Conservation (phyloP, 2,888 invertebrate species). For the Parasteatoda lunata region DNA sequence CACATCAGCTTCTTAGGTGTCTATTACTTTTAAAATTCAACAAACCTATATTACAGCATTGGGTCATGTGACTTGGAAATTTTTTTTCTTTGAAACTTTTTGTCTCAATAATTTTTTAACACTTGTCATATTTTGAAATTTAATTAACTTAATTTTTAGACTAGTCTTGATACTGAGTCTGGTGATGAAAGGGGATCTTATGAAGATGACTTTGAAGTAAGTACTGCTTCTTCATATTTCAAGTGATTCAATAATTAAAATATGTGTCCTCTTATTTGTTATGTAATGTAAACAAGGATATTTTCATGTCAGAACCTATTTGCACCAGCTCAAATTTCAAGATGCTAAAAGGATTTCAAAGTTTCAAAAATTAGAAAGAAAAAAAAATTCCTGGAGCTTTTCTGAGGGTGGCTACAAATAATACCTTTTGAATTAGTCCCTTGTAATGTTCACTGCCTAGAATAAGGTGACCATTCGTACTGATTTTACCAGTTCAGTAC, state of each 20-base stretch:
- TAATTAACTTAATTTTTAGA: slow-evolving; percentile 14
- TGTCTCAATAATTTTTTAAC: background rate
- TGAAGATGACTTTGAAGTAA: slow-evolving; percentile 64
- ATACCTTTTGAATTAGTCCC: no score
- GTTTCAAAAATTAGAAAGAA: no score
- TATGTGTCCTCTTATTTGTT: no score
- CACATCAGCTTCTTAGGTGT: background rate
- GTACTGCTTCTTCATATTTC: background rate
- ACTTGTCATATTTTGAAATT: background rate
- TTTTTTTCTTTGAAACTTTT: background rate
- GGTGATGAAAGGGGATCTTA: slow-evolving; percentile 56
- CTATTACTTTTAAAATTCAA: background rate
- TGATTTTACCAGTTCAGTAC: no score
- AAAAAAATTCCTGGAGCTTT: no score
- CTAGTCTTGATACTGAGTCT: slow-evolving; percentile 24
- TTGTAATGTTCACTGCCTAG: no score
- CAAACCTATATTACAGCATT: background rate
- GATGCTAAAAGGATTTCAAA: no score
- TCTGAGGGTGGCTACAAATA: no score
- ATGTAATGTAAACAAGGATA: no score
- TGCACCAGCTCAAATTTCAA: no score
- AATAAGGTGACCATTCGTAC: no score
- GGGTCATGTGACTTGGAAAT: background rate
- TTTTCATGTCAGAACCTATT: no score
- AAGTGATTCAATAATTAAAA: background rate